phyloP scores from a whole-genome alignment of 2,113 vertebrate genomes.

The Ia io region DNA sequence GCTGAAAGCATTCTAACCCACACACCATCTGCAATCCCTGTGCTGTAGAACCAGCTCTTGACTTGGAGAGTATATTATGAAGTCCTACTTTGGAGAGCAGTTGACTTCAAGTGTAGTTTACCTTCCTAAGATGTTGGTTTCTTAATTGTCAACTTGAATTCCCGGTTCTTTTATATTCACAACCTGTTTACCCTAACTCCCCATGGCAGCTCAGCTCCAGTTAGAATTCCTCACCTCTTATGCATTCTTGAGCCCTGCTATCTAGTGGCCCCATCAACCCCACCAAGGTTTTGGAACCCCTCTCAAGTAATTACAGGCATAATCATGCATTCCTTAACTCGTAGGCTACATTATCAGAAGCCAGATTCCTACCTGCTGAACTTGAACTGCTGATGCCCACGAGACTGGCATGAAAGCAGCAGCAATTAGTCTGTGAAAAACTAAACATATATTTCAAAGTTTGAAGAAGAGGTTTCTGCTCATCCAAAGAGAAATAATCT shows the following conservation, averaged over 20 bases:
- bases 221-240: constrained; percentile 44
- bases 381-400: constrained; percentile 37
- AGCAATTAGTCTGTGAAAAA: constrained; percentile 52
- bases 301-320: constrained; percentile 53
- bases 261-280: constrained; percentile 32
- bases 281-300: constrained; percentile 4
- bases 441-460: constrained; percentile 33
- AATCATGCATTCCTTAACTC: constrained; percentile 53
- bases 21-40: not conserved
- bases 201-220: not conserved
- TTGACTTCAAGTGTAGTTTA: constrained; percentile 38
- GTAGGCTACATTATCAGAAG: constrained; percentile 39
- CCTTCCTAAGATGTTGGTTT: constrained; percentile 56
- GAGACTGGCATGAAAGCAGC: not conserved
- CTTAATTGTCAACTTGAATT: constrained; percentile 36
- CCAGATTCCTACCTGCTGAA: constrained; percentile 41
- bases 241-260: constrained; percentile 39
- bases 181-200: constrained; percentile 4
- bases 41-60: not conserved
- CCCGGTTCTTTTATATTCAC: constrained; percentile 28
- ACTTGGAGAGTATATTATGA: not conserved
- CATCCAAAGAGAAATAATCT: constrained; percentile 49
- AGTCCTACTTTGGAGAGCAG: constrained; percentile 21
- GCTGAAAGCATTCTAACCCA: not conserved
- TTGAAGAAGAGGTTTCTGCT: not conserved